Conservation (phyloP, 2,113 vertebrate species). For the Syngnathus scovelli region DNA sequence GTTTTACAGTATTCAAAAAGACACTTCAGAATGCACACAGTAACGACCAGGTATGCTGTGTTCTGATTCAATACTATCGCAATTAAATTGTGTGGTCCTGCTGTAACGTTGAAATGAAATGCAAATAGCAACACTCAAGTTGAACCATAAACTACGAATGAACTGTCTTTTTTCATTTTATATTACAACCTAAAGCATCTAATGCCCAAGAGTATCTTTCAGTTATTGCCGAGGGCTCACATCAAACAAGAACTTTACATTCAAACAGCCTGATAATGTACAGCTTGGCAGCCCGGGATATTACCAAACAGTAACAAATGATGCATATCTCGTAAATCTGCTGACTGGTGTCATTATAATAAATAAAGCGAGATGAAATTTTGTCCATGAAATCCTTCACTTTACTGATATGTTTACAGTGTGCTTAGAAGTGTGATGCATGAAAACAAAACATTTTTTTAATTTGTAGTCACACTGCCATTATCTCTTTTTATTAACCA, state of each 20-base stretch:
- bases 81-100: not conserved
- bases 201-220: constrained; percentile 9
- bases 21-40: not conserved
- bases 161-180: not conserved
- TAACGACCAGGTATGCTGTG: not conserved
- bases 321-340: not conserved
- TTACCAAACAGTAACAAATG: constrained; percentile 1
- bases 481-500: constrained; percentile 29
- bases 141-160: not conserved
- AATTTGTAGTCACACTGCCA: not conserved
- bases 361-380: not conserved
- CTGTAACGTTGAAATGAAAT: not conserved
- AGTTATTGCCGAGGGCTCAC: not conserved
- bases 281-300: not conserved
- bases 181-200: constrained; percentile 5
- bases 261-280: not conserved
- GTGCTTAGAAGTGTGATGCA: not conserved
- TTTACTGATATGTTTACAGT: not conserved
- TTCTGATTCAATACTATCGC: not conserved
- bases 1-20: not conserved
- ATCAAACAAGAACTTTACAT: not conserved
- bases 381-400: not conserved
- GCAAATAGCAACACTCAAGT: not conserved
- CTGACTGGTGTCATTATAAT: not conserved
- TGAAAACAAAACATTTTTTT: not conserved